phyloP scores from a whole-genome alignment of 2,888 invertebrate species.

The Andrena flavipes region DNA sequence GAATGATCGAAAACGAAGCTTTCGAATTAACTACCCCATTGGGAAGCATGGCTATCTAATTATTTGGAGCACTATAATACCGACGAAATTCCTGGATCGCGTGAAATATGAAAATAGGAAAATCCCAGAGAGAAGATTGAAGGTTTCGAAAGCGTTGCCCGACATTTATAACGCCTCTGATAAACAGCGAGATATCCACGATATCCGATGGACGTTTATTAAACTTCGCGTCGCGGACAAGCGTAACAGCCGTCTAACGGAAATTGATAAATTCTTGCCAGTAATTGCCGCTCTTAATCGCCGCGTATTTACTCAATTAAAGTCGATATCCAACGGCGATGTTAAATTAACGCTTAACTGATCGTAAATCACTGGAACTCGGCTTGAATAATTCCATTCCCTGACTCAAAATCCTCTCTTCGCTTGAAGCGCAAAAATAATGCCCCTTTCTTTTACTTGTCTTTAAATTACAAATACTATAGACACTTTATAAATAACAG shows the following conservation, averaged over 20 bases:
- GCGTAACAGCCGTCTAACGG: not conserved
- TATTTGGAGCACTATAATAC: not conserved
- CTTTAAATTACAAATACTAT: not conserved
- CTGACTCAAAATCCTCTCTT: not conserved
- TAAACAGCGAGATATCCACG: not conserved
- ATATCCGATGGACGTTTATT: constrained; percentile 18
- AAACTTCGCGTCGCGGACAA: constrained; percentile 6
- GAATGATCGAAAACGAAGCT: no score
- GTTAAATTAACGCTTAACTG: constrained; percentile 24
- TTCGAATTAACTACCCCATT: no score
- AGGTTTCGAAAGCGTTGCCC: not conserved
- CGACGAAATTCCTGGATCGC: not conserved
- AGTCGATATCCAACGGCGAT: not conserved
- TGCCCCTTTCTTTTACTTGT: not conserved
- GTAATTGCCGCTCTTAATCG: constrained; percentile 41
- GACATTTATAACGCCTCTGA: not conserved
- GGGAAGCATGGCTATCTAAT: no score
- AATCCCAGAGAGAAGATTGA: not conserved
- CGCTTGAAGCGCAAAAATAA: not conserved
- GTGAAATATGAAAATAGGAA: constrained; percentile 1
- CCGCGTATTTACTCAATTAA: not conserved
- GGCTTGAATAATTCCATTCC: not conserved
- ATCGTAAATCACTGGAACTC: not conserved
- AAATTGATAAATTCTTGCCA: constrained; percentile 42
- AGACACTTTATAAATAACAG: no score